Evolutionary conservation across 1,140 invertebrate species (phyloP).

Genomic region (Popillia japonica): DNA sequence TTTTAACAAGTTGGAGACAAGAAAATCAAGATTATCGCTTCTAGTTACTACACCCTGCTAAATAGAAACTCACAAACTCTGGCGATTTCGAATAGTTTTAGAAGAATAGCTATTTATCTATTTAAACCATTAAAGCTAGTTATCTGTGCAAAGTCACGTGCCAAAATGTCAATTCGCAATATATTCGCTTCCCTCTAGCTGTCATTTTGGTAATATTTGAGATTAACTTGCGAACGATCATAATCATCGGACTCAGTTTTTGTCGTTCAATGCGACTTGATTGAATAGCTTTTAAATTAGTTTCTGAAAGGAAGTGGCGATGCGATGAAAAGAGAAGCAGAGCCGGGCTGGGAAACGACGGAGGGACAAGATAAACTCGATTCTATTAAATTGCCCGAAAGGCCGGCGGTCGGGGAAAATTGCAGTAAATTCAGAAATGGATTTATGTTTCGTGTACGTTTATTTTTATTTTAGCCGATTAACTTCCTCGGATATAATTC

Average conservation of each 20-base stretch:
- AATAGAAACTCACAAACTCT: too few species aligned
- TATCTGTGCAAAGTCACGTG: too few species aligned
- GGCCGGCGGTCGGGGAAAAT: neutral
- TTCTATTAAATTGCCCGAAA: slow-evolving; percentile 28
- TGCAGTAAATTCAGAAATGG: neutral
- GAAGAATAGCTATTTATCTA: too few species aligned
- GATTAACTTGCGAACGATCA: neutral
- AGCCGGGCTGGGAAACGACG: neutral
- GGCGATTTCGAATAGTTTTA: too few species aligned
- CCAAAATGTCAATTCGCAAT: too few species aligned
- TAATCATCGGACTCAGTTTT: slow-evolving; percentile 10
- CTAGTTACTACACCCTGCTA: too few species aligned
- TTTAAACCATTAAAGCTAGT: too few species aligned
- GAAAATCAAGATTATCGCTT: too few species aligned
- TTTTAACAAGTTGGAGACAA: too few species aligned
- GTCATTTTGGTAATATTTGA: slow-evolving; percentile 1
- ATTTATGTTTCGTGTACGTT: neutral
- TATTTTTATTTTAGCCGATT: neutral
- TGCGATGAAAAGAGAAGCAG: neutral
- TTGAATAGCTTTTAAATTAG: slow-evolving; percentile 22
- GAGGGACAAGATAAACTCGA: slow-evolving; percentile 21
- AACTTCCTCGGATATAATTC: neutral
- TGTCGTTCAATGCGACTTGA: slow-evolving; percentile 12
- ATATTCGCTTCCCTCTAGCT: neutral
- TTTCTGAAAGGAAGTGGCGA: neutral